Evolutionary conservation across 2,113 vertebrate genomes (phyloP), one percentile per base, ranked within the genome.

Genomic region (Planiliza haematocheilus): DNA sequence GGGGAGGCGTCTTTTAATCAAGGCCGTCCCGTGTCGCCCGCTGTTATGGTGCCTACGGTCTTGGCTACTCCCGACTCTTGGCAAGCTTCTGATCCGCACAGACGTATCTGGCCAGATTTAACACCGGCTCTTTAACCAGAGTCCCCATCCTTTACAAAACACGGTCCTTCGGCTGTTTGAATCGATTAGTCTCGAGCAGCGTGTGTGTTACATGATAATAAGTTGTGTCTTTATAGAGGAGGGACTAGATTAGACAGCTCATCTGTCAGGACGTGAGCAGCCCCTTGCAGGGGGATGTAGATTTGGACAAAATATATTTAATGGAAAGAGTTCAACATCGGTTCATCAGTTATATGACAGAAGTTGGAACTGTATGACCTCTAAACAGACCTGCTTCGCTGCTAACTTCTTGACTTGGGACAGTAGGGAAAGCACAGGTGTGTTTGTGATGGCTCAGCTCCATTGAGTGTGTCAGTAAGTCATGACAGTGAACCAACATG

Each of bases 121-220:
- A 46, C 18, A 10, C 46, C 51, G 51, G 48, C 62, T 72, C 61
- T 64, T 63, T 51, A 49, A 62, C 61, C 55, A n/a, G 38, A 60
- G 51, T 65, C 48, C 10, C 48, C 48, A 52, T 77, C 50, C 24
- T 30, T 30, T 30, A 30, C 24, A 30, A 79, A 70, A 66, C 43
- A 70, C 69, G 52, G 49, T 73, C 67, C 16, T 87, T 43, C 8
- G 12, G 75, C 75, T 37, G 42, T 78, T 74, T 74, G 30, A 74
- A 63, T 7, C 48, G 52, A 81, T 66, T 68, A 58, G 37, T 68
- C 59, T 70, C 58, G 36, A 74, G 52, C 39, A 36, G 58, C 17
- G 37, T 11, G 0, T 20, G 0, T 45, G 39, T 58, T 41, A 39
- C 8, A 42, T 56, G 39, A 83, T 75, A 46, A 74, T 77, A 41